These are phyloP conservation scores for Ophion costatus DNA, from an alignment of 2,888 invertebrate genomes.

Conservation along the genomic window DNA sequence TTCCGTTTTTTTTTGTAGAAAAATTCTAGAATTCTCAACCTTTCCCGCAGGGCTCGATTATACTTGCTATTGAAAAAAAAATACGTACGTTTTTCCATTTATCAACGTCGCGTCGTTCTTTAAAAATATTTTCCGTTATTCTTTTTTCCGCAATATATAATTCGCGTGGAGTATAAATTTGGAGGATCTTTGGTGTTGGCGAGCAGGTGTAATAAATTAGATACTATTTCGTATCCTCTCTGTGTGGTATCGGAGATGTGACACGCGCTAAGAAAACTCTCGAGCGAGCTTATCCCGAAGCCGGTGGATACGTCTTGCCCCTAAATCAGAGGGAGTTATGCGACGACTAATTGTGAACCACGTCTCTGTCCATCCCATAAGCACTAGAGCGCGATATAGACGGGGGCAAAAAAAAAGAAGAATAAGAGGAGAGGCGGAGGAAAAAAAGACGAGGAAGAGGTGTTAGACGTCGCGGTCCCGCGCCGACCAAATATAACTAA, in stretches of 20 bases:
- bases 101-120: neutral
- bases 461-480: constrained; percentile 69
- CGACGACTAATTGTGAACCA: constrained; percentile 82
- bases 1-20: too few relatives aligned
- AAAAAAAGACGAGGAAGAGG: constrained; percentile 26
- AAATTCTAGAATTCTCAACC: too few relatives aligned
- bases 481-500: constrained; percentile 82
- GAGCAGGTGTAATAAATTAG: constrained; percentile 20
- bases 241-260: constrained; percentile 38
- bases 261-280: constrained; percentile 47
- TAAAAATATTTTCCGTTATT: neutral
- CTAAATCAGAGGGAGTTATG: constrained; percentile 82
- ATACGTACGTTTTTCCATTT: too few relatives aligned
- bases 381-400: constrained; percentile 50
- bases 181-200: constrained; percentile 5
- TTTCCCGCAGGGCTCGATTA: too few relatives aligned
- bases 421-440: constrained; percentile 6
- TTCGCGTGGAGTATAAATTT: neutral
- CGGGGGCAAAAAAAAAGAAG: constrained; percentile 16
- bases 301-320: constrained; percentile 67
- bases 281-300: constrained; percentile 32
- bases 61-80: too few relatives aligned
- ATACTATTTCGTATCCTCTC: constrained; percentile 24
- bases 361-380: constrained; percentile 69
- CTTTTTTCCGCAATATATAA: neutral